Percentiles rank a stretch among this genome's conserved stretches.
These are phyloP conservation scores for Manis pentadactyla DNA, from an alignment of 2,797 vertebrate genomes.

Conservation along the genomic window DNA sequence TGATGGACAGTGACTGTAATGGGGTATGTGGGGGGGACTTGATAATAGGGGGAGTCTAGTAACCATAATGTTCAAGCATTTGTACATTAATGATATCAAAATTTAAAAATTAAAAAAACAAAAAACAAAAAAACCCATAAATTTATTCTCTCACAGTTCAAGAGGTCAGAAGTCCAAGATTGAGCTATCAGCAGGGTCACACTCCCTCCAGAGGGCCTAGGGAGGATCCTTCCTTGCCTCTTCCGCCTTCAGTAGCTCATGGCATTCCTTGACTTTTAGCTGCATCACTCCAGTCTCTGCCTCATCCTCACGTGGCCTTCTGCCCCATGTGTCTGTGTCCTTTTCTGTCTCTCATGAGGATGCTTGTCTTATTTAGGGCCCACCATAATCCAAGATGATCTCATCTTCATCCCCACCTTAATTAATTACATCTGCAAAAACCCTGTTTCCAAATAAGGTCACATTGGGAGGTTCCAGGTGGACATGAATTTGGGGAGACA, in stretches of 20 bases:
- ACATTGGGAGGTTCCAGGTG: not conserved
- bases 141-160: not conserved
- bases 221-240: not conserved
- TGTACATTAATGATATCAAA: too few species aligned
- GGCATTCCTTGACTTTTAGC: not conserved
- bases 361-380: not conserved
- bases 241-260: not conserved
- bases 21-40: too few species aligned
- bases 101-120: too few species aligned
- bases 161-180: not conserved
- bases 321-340: not conserved
- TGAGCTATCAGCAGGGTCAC: not conserved
- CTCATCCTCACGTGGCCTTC: not conserved
- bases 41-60: too few species aligned
- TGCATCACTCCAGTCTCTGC: not conserved
- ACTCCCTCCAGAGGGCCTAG: not conserved
- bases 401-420: slow-evolving; percentile 1
- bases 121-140: too few species aligned
- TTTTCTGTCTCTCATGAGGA: not conserved
- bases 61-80: too few species aligned
- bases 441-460: not conserved
- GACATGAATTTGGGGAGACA: not conserved
- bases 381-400: not conserved
- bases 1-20: too few species aligned
- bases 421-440: not conserved